Base-by-base conservation (phyloP, 2,888 invertebrate genomes). In the Harpagoxenus sublaevis region DNA sequence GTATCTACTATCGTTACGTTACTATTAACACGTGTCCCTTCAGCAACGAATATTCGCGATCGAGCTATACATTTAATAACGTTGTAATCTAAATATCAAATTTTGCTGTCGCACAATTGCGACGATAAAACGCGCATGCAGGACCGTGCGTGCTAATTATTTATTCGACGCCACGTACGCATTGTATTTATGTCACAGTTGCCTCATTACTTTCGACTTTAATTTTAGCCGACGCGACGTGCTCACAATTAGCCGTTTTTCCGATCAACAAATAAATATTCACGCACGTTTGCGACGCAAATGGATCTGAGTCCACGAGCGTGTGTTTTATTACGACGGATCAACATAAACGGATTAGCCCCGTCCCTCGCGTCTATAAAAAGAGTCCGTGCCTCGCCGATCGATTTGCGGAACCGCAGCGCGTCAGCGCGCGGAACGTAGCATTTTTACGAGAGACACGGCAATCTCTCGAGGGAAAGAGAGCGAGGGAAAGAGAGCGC, bases 341-440 rank as follows among this genome's bases (percentile, higher is more conserved):
- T 39, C 23, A 45, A 45, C 73, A 35, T 53, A 28, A 53, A 74
- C 12, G 60, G 31, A 60, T 74, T 74, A 74, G 18, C n/a, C n/a
- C 31, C 57, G 45, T 74, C 12, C 57, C 73, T 45, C 48, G 4
- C 15, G 18, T 65, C 51, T 66, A 53, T 75, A 63, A 75, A 63
- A 63, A 77, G 77, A 66, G 28, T 66, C 66, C 66, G 39, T 66
- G 39, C 53, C 53, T 66, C 28, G 66, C 12, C 35, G 66, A 66
- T 77, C 77, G 53, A 66, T 53, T 66, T 28, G 31, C 12, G 42
- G 57, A 18, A 39, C 57, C 42, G 73, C 42, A 28, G 73, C 73
- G 57, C 57, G 71, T 35, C 53, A 55, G 31, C 42, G 57, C 18
- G n/a, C 15, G 62, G 35, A 12, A 6, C 28, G 31, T 68, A 57